These are phyloP conservation scores for Willowsia nigromaculata DNA, from an alignment of 2,888 invertebrate species.

Conservation along the genomic window DNA sequence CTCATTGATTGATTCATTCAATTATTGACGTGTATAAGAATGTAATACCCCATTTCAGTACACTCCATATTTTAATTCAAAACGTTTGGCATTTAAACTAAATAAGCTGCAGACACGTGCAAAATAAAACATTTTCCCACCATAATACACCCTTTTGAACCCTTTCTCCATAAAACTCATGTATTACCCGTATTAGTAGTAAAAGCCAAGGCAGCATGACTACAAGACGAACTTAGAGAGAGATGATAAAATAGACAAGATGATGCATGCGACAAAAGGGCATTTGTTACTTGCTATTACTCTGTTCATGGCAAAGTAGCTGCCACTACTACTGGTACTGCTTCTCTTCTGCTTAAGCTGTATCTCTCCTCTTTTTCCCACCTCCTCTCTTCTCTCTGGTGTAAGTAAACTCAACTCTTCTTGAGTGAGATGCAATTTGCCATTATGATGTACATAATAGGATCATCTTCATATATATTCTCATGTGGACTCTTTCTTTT, in stretches of 20 bases:
- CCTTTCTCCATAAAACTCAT: too few relatives aligned
- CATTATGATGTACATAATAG: constrained; percentile 8
- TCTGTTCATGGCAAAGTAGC: not conserved
- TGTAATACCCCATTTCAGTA: too few relatives aligned
- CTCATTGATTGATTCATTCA: too few relatives aligned
- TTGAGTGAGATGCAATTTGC: not conserved
- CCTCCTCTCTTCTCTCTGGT: not conserved
- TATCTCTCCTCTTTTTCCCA: not conserved
- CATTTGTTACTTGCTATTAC: not conserved
- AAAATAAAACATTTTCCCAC: too few relatives aligned
- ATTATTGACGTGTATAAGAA: too few relatives aligned
- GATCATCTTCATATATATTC: not conserved
- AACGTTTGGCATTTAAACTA: too few relatives aligned
- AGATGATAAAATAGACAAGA: not conserved
- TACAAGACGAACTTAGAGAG: too few relatives aligned
- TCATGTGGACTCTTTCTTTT: not conserved
- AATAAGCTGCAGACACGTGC: too few relatives aligned
- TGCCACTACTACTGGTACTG: not conserved
- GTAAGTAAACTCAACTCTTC: not conserved
- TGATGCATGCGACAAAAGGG: constrained; percentile 7
- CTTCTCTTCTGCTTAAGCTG: not conserved
- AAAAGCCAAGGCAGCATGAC: too few relatives aligned
- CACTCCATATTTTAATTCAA: too few relatives aligned
- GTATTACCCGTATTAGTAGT: too few relatives aligned
- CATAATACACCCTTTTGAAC: too few relatives aligned